These are phyloP conservation scores for Chrysemys picta DNA, from an alignment of 2,113 vertebrate species.

Conservation along the genomic window DNA sequence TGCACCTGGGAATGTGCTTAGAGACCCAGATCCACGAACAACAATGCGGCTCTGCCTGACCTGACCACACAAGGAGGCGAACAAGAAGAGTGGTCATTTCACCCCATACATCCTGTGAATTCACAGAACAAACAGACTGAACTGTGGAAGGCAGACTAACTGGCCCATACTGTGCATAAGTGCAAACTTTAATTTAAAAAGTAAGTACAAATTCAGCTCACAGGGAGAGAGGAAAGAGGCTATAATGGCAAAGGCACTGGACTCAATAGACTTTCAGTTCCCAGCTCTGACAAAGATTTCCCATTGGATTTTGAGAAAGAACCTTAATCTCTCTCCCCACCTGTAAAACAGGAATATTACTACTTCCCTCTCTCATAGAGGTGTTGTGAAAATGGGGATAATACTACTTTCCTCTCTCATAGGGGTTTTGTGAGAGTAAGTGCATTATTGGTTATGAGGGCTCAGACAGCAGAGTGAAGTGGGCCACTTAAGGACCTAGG, in stretches of 20 bases:
- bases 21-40: neutral
- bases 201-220: neutral
- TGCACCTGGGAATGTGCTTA: neutral
- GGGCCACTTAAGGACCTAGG: neutral
- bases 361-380: neutral
- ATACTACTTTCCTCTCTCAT: neutral
- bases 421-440: neutral
- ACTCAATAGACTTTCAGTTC: neutral
- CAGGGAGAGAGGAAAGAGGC: neutral
- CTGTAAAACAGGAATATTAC: neutral
- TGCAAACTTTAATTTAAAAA: neutral
- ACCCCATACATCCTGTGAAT: neutral
- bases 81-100: neutral
- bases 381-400: neutral
- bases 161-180: neutral
- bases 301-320: neutral
- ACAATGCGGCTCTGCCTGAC: neutral
- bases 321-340: neutral
- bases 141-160: neutral
- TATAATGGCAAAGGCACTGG: neutral
- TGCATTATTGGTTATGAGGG: rapidly evolving
- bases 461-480: neutral
- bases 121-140: constrained; percentile 21
- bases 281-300: neutral
- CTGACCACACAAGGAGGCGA: neutral